Conservation (phyloP, 2,888 invertebrate species). For the Abrostola tripartita region DNA sequence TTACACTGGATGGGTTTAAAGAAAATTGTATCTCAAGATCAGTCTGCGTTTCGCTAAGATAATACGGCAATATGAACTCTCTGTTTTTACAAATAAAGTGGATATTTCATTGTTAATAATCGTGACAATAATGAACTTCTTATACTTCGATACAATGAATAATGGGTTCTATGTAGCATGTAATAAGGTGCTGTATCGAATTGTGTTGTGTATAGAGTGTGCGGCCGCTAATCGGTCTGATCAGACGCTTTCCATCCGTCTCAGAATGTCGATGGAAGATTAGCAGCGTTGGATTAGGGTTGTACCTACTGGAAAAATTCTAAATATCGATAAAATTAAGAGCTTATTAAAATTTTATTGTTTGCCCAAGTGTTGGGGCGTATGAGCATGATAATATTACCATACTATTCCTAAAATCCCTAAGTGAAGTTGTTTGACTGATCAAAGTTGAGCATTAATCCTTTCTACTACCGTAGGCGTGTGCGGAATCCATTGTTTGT, state of each 20-base stretch:
- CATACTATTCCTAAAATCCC: too few species aligned
- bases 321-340: conserved; percentile 11
- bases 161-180: conserved; percentile 22
- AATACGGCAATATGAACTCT: conserved; percentile 17
- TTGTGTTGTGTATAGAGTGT: conserved; percentile 27
- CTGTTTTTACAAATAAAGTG: background rate
- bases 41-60: conserved; percentile 1
- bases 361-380: background rate
- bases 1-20: conserved; percentile 32
- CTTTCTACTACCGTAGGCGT: background rate
- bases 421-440: background rate
- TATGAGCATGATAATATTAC: background rate
- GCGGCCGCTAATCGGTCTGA: conserved; percentile 62
- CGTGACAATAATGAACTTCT: conserved; percentile 10
- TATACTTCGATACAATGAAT: conserved; percentile 23
- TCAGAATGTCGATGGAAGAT: conserved; percentile 59
- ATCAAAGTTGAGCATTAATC: background rate
- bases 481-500: conserved; percentile 28
- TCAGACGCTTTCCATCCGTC: conserved; percentile 62
- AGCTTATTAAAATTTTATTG: background rate
- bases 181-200: conserved; percentile 32
- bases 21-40: conserved; percentile 32
- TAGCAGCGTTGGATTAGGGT: conserved; percentile 44
- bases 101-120: conserved; percentile 3
- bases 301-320: conserved; percentile 4